Conservation (phyloP, 2,888 invertebrate genomes). For the Cryptus armator region DNA sequence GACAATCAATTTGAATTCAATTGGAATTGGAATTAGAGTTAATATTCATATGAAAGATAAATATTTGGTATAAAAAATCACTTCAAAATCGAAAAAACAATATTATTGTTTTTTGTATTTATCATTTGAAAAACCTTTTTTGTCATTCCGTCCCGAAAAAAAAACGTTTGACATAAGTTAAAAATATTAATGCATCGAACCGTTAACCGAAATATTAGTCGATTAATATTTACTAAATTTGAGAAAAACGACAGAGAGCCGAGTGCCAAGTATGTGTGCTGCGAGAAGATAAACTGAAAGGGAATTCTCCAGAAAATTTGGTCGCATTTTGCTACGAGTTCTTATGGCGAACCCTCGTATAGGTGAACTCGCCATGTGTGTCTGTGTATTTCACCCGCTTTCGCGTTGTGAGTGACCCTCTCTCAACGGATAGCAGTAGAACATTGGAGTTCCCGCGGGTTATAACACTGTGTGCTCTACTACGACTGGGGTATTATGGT, state of each 20-base stretch:
- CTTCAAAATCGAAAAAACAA: too few species aligned
- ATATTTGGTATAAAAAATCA: too few species aligned
- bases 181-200: background rate
- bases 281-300: background rate
- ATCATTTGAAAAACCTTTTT: too few species aligned
- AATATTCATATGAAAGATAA: too few species aligned
- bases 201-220: background rate
- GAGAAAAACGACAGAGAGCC: background rate
- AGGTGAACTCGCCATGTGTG: background rate
- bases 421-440: background rate
- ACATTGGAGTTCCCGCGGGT: background rate
- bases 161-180: background rate
- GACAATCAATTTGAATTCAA: too few species aligned
- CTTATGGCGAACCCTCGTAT: background rate
- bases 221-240: background rate
- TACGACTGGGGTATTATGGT: background rate
- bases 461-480: background rate
- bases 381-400: background rate
- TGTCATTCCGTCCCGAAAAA: background rate
- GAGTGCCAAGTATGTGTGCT: background rate
- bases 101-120: too few species aligned
- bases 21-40: too few species aligned
- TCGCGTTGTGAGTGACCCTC: background rate
- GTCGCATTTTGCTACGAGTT: background rate
- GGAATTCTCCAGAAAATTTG: background rate